Conservation (phyloP, 2,797 vertebrate species). For the Ibycter americanus region DNA sequence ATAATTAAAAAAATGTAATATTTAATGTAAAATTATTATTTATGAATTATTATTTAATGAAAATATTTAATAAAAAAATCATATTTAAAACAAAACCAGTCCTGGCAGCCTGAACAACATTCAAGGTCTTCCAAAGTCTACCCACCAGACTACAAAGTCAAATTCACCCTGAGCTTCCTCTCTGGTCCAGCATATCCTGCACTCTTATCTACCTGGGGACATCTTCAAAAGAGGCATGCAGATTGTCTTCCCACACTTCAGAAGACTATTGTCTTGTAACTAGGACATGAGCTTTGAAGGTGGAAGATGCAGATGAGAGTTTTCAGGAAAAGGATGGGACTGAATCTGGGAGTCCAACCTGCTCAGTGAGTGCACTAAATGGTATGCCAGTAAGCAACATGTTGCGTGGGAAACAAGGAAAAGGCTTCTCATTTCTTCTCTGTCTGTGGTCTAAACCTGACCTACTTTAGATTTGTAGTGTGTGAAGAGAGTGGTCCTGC, state of each 20-base stretch:
- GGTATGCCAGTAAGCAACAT: background rate
- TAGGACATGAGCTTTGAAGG: background rate
- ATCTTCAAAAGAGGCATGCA: background rate
- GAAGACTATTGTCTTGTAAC: background rate
- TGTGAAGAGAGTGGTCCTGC: background rate
- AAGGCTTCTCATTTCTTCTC: background rate
- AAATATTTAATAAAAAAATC: background rate
- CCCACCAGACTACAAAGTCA: background rate
- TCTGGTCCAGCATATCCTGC: background rate
- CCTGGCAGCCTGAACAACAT: background rate
- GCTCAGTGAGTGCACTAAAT: background rate
- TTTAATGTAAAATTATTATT: background rate
- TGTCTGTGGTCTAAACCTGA: background rate
- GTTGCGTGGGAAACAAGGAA: background rate
- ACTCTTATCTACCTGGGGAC: background rate
- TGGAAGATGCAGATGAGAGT: background rate
- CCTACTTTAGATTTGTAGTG: background rate
- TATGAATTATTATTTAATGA: no score
- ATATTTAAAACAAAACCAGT: background rate
- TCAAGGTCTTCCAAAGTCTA: background rate
- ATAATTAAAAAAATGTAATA: rapidly evolving
- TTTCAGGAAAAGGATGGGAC: background rate
- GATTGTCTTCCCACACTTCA: background rate
- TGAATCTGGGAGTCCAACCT: background rate
- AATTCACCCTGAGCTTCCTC: background rate